Base-by-base conservation (phyloP, 37 sponge, comb jelly and placozoan genomes). In the Amphimedon queenslandica region DNA sequence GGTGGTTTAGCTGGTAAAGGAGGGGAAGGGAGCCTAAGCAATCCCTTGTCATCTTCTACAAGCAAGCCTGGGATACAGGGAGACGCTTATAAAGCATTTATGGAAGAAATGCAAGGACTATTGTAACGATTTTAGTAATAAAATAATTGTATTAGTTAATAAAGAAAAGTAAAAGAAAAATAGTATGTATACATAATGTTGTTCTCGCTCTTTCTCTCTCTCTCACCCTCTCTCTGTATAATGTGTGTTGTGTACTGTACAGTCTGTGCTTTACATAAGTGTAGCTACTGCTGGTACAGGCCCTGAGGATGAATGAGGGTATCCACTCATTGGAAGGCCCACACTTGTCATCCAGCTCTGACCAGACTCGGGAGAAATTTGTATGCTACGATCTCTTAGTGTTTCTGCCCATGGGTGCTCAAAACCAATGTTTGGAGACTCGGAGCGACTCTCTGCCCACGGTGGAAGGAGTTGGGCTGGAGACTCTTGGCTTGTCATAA, bases 101-200 rank as follows among this genome's bases (percentile, higher is more conserved):
- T 98, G 99, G 85, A 88, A 4, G 95, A 98, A 65, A 98, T 98
- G 95, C 75, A 92, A 66, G 90, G 85, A 58, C 78, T 98, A 28
- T 69, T 98, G 74, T 98, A 80, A 38, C 20, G 13, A 8, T 47
- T 47, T 47, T 13, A 47, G 13, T 13, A 47, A 47, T 47, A 18
- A 18, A 47, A 18, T 47, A 47, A 47, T 18, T 47, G 13, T 47
- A 18, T 47, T 13, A 47, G 8, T 18, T 13, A 47, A 18, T 47
- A 47, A 8, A 47, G 53, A 13, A 13, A 13, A 47, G 8, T 47
- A 47, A 47, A 47, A 47, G 13, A 13, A n/a, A n/a, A n/a, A n/a
- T n/a, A n/a, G n/a, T n/a, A n/a, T n/a, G n/a, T n/a, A n/a, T n/a
- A n/a, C n/a, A n/a, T n/a, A n/a, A n/a, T n/a, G n/a, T n/a, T n/a